Evolutionary conservation across 2,113 vertebrate genomes (phyloP), one percentile per base, ranked within the genome.

Genomic region (Phalacrocorax carbo): DNA sequence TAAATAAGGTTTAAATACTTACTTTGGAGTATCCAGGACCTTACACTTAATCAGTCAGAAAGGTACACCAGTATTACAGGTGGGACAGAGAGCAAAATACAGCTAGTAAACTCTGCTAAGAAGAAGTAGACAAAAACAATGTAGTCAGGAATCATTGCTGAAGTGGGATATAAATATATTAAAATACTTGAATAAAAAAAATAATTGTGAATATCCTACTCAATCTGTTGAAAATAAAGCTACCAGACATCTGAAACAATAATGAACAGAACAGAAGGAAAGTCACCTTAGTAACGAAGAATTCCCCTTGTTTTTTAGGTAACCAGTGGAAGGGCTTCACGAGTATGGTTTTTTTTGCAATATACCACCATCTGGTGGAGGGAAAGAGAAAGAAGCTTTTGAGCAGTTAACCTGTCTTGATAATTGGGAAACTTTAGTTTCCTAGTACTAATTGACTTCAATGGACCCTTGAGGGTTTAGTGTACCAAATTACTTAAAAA

Each of bases 321-420:
- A 70, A 17, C 2, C 18, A 73, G 25, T 36, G 3, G 15, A 55
- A n/a, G 0, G 5, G 11, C 6, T 52, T 55, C 46, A 16, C 1
- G 9, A 10, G 2, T 18, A 8, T 9, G 8, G 38, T 38, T 44
- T 58, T 89, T 89, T 91, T 97, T 84, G 79, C 82, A 48, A 30
- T 82, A 62, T 78, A 82, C 23, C 61, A 88, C 86, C 97, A 97
- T 88, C 97, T 97, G 91, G 95, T 97, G 97, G 96, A 87, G 69
- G 1, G 10, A 75, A 61, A 48, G 36, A 70, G 60, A 95, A 96
- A 88, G 42, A 64, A 57, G 4, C 13, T 90, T 78, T 52, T 46
- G 54, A 49, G 5, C 12, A 8, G 5, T 57, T 52, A 15, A 34
- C 7, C 8, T 26, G 29, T 15, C 21, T 55, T n/a, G 6, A 6